Conservation (phyloP, 2,113 vertebrate species). For the Dipodomys ordii region DNA sequence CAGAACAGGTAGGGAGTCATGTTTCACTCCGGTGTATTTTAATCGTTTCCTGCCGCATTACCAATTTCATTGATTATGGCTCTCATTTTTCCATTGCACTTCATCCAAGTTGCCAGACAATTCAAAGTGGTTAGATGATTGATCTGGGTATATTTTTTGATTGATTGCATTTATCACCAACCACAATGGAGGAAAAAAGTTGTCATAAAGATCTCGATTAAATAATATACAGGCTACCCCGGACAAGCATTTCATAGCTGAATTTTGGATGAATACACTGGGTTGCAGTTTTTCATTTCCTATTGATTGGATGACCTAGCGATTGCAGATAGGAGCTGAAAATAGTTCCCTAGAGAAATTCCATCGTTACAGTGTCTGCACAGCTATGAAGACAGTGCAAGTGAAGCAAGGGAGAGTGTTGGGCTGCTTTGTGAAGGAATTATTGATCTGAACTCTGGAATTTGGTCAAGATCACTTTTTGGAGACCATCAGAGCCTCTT, state of each 20-base stretch:
- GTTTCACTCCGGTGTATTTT: slow-evolving; percentile 22
- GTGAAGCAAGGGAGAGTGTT: background rate
- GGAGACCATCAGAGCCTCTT: background rate
- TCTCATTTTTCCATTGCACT: slow-evolving; percentile 50
- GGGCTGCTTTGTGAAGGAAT: slow-evolving; percentile 31
- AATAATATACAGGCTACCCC: slow-evolving; percentile 65
- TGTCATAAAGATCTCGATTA: slow-evolving; percentile 66
- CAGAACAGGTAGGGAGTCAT: background rate
- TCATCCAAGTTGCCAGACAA: slow-evolving; percentile 46
- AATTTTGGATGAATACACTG: slow-evolving; percentile 79
- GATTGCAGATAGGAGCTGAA: slow-evolving; percentile 71
- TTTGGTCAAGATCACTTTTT: background rate
- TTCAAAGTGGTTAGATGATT: slow-evolving; percentile 59
- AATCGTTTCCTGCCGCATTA: slow-evolving; percentile 38
- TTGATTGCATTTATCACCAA: slow-evolving; percentile 69
- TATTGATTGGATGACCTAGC: slow-evolving; percentile 82
- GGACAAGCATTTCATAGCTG: slow-evolving; percentile 75
- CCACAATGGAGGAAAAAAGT: slow-evolving; percentile 60
- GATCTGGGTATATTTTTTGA: slow-evolving; percentile 67
- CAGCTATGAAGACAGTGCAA: background rate
- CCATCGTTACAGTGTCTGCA: background rate
- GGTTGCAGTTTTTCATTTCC: slow-evolving; percentile 80
- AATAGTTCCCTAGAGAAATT: slow-evolving; percentile 73
- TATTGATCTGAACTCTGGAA: slow-evolving; percentile 48
- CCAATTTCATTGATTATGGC: slow-evolving; percentile 60